These are phyloP conservation scores for Lasiurus cinereus DNA, from an alignment of 2,113 vertebrate genomes.

Conservation along the genomic window DNA sequence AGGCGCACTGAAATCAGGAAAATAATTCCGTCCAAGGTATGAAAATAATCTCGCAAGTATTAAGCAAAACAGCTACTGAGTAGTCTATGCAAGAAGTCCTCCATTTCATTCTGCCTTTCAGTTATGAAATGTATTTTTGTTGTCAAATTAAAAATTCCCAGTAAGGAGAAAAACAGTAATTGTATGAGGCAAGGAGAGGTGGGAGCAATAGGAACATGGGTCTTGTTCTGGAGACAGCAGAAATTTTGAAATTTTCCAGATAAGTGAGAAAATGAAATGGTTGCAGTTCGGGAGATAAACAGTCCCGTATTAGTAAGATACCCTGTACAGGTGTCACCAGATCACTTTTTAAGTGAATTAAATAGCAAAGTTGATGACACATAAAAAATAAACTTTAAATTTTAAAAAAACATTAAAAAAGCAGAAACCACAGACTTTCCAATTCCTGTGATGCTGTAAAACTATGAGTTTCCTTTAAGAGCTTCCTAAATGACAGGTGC, in stretches of 20 bases:
- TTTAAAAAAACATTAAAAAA: background rate
- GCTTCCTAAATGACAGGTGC: background rate
- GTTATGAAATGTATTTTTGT: background rate
- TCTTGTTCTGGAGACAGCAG: background rate
- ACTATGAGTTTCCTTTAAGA: background rate
- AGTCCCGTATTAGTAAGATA: background rate
- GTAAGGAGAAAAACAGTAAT: constrained; percentile 8
- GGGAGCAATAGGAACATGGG: background rate
- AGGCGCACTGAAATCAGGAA: background rate
- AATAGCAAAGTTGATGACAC: background rate
- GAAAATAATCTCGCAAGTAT: background rate
- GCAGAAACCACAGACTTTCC: background rate
- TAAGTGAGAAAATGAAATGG: background rate
- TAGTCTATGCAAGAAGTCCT: background rate
- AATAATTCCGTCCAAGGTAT: background rate
- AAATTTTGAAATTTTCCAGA: background rate
- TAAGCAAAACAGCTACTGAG: background rate
- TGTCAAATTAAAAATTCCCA: background rate
- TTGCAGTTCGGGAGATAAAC: background rate
- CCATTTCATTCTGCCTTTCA: background rate
- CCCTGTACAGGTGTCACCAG: background rate
- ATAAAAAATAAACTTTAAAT: background rate
- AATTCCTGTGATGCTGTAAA: background rate
- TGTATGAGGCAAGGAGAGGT: background rate
- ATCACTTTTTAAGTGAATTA: background rate